These are phyloP conservation scores for Villa cingulata DNA, from an alignment of 2,888 invertebrate species.

Conservation along the genomic window DNA sequence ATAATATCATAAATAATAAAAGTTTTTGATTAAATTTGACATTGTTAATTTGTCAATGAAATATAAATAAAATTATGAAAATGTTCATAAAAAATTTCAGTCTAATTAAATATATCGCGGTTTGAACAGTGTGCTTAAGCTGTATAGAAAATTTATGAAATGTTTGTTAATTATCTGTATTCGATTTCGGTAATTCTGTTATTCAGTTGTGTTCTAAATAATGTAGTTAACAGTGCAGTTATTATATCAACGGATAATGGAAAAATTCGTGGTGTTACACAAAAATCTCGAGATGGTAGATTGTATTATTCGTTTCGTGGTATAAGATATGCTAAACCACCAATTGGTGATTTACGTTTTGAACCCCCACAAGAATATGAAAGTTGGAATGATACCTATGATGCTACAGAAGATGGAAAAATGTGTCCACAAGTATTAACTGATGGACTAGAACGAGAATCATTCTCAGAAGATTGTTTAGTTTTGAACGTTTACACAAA, in stretches of 20 bases:
- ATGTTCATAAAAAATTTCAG: no score
- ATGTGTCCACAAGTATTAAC: constrained; percentile 36
- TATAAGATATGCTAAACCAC: constrained; percentile 28
- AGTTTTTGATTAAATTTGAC: no score
- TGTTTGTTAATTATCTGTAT: no score
- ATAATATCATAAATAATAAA: no score
- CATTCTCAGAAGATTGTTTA: constrained; percentile 40
- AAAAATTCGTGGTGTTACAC: not conserved
- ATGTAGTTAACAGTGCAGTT: no score
- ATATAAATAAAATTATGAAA: no score
- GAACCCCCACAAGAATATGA: constrained; percentile 13
- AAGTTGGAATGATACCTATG: not conserved
- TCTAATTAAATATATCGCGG: no score
- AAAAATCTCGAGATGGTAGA: constrained; percentile 15
- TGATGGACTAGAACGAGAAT: constrained; percentile 9
- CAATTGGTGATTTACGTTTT: constrained; percentile 33
- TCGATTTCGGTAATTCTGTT: no score
- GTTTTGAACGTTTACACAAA: constrained; percentile 41
- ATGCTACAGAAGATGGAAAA: constrained; percentile 40
- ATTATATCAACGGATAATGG: not conserved
- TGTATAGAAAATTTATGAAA: no score
- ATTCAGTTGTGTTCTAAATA: not conserved
- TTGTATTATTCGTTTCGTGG: constrained; percentile 24
- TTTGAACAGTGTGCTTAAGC: no score
- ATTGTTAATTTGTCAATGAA: no score